Evolutionary conservation across 2,113 vertebrate genomes (phyloP).

Genomic region (Plectropomus leopardus): DNA sequence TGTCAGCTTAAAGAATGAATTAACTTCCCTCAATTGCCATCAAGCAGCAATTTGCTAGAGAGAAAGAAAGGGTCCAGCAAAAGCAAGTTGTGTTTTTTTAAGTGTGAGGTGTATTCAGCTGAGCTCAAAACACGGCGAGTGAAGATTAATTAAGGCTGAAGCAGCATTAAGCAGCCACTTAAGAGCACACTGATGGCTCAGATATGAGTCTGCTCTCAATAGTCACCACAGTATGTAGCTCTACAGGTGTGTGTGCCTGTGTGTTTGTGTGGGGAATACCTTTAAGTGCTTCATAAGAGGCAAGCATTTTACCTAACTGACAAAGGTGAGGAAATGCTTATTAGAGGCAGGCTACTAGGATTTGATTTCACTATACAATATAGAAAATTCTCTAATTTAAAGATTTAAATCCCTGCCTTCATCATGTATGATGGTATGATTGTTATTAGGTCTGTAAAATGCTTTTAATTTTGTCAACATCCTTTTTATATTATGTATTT

Average conservation of each 20-base stretch:
- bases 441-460: background rate
- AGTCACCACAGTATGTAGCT: background rate
- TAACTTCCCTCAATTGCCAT: slow-evolving; percentile 35
- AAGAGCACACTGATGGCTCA: slow-evolving; percentile 42
- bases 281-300: slow-evolving; percentile 47
- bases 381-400: background rate
- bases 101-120: slow-evolving; percentile 47
- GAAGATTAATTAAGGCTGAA: slow-evolving; percentile 68
- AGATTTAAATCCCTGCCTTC: background rate
- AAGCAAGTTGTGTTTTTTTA: background rate
- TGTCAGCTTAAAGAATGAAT: slow-evolving; percentile 54
- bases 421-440: no score
- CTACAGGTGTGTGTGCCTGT: slow-evolving; percentile 57
- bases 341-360: background rate
- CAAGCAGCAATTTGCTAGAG: slow-evolving; percentile 45
- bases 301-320: slow-evolving; percentile 8
- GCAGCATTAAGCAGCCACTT: slow-evolving; percentile 66
- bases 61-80: slow-evolving; percentile 38
- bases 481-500: no score
- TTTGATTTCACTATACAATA: background rate
- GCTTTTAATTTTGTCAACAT: background rate
- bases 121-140: slow-evolving; percentile 44
- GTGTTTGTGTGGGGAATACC: background rate
- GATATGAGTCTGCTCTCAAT: slow-evolving; percentile 40
- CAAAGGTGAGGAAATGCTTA: slow-evolving; percentile 17